Evolutionary conservation across 2,113 vertebrate genomes (phyloP).

Genomic region (Heteronetta atricapilla): DNA sequence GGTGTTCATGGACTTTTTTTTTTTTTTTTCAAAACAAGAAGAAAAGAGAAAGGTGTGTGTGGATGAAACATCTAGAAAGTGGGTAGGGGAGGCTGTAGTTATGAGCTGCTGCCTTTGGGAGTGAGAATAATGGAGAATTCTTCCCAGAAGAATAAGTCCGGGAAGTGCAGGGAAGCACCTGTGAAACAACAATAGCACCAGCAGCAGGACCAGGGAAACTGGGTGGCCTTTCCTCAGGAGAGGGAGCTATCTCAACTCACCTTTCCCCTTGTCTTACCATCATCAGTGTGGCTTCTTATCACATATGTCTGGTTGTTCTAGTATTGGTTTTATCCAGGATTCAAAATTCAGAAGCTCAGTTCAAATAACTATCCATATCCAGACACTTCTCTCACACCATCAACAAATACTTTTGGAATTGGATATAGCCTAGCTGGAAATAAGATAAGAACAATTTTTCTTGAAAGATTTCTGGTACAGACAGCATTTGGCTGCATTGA

Average conservation of each 20-base stretch:
- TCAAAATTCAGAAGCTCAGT: neutral
- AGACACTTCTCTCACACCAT: conserved; percentile 11
- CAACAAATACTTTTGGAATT: conserved; percentile 18
- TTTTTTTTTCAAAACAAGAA: neutral
- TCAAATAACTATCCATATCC: neutral
- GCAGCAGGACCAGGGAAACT: neutral
- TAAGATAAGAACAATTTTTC: conserved; percentile 45
- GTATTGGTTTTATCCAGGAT: neutral
- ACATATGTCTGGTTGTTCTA: neutral
- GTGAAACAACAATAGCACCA: neutral
- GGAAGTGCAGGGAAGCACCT: neutral
- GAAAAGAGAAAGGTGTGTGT: neutral
- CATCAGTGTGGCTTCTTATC: neutral
- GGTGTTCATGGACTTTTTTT: neutral
- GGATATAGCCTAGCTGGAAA: conserved; percentile 34
- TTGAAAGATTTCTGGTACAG: conserved; percentile 23
- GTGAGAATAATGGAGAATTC: neutral
- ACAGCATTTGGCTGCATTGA: conserved; percentile 5
- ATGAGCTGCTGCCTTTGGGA: neutral
- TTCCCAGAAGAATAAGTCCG: neutral
- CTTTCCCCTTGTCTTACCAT: neutral
- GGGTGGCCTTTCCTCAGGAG: neutral
- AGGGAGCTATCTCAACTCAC: neutral
- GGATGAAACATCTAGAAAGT: neutral
- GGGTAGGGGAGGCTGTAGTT: neutral